Evolutionary conservation across 2,797 vertebrate species (phyloP).

Genomic region (Danio kyathit): DNA sequence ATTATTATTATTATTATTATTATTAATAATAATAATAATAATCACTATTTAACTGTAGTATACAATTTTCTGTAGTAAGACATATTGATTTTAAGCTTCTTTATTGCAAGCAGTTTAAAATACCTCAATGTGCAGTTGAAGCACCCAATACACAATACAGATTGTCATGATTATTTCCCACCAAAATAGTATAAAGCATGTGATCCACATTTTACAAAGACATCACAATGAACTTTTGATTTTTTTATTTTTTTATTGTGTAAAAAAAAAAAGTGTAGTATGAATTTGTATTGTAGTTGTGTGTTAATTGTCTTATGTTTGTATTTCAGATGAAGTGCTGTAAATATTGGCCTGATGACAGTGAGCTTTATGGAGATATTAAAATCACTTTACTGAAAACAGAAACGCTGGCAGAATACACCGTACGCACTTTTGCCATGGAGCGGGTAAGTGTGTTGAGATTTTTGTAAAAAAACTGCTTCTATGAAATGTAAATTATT

Average conservation of each 20-base stretch:
- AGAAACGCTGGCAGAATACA: constrained; percentile 90
- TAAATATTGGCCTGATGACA: constrained; percentile 96
- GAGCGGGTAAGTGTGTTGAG: constrained; percentile 85
- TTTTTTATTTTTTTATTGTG: no score
- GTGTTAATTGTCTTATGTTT: constrained; percentile 43
- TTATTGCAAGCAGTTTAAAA: background rate
- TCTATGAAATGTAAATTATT: background rate
- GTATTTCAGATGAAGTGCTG: constrained; percentile 92
- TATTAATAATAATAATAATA: no score
- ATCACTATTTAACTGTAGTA: background rate
- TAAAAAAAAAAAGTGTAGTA: background rate
- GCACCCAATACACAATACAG: background rate
- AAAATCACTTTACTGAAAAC: constrained; percentile 93
- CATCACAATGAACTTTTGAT: no score
- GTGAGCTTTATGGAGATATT: constrained; percentile 94
- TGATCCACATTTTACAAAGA: background rate
- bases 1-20: no score
- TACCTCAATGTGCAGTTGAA: background rate
- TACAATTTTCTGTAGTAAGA: background rate
- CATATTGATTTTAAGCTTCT: no score
- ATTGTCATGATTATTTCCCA: background rate
- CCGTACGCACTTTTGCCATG: constrained; percentile 92
- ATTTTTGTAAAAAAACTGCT: background rate
- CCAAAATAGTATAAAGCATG: background rate
- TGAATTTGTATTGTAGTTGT: background rate